A percentile compares a stretch with the other conserved stretches of the same genome.
Conservation (phyloP, 2,888 invertebrate species). For the Branchellion lobata region DNA sequence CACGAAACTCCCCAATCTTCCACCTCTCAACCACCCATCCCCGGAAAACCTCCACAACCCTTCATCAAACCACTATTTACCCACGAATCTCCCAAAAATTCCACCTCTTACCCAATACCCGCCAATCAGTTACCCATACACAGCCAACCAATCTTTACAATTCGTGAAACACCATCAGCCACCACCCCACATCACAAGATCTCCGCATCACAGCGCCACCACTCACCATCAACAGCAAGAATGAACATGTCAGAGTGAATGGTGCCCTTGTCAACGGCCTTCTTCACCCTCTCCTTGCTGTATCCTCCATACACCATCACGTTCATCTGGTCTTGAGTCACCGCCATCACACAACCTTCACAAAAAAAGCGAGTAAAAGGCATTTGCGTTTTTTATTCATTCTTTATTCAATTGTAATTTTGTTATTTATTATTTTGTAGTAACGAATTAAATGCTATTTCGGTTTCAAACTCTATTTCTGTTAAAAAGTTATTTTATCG, state of each 20-base stretch:
- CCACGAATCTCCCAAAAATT: too few relatives aligned
- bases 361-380: not conserved
- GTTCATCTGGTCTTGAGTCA: conserved; percentile 65
- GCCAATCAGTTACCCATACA: not conserved
- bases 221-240: conserved; percentile 50
- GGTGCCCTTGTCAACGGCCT: conserved; percentile 74
- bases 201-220: not conserved
- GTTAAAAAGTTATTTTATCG: too few relatives aligned
- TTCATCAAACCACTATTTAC: too few relatives aligned
- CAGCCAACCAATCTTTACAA: not conserved
- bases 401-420: not conserved
- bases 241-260: conserved; percentile 73
- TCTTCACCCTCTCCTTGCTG: conserved; percentile 73
- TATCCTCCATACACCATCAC: conserved; percentile 77
- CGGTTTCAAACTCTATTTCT: too few relatives aligned
- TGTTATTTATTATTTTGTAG: not conserved
- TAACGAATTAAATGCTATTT: not conserved
- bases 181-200: not conserved
- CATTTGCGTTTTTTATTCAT: too few relatives aligned
- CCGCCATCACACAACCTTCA: conserved; percentile 77
- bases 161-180: not conserved
- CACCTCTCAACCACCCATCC: too few relatives aligned
- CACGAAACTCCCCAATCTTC: too few relatives aligned
- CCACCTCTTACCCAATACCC: too few relatives aligned
- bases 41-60: too few relatives aligned